These are phyloP conservation scores for Channa striata DNA, from an alignment of 2,797 vertebrate species.

Conservation along the genomic window DNA sequence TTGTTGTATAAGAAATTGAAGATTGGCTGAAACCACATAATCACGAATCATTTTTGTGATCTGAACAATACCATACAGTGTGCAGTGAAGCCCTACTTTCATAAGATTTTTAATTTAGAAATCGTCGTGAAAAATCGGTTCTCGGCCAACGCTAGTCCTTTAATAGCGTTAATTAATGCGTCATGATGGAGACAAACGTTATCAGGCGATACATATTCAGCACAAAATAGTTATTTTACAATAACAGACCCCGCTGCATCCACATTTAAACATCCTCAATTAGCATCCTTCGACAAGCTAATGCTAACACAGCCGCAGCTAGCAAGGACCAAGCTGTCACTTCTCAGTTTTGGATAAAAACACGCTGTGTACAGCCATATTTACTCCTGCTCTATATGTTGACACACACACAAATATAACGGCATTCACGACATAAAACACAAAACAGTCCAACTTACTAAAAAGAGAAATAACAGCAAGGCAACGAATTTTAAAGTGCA, in stretches of 20 bases:
- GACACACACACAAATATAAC: not conserved
- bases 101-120: too few relatives aligned
- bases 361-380: not conserved
- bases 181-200: not conserved
- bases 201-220: not conserved
- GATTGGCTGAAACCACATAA: too few relatives aligned
- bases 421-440: rapidly evolving
- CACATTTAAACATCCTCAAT: not conserved
- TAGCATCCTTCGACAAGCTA: conserved; percentile 26
- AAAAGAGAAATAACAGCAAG: not conserved
- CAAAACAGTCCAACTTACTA: conserved; percentile 16
- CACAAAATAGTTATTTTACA: not conserved
- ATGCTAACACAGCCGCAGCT: conserved; percentile 15
- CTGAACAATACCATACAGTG: too few relatives aligned
- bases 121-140: too few relatives aligned
- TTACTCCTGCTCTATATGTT: rapidly evolving
- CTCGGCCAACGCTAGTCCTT: too few relatives aligned
- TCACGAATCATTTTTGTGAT: too few relatives aligned
- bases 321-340: not conserved
- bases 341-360: not conserved
- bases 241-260: not conserved
- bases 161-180: not conserved
- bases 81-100: too few relatives aligned
- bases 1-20: too few relatives aligned
- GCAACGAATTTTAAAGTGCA: not conserved